Percentiles rank a stretch among this genome's conserved stretches.
These are phyloP conservation scores for Venustoraphidia nigricollis DNA, from an alignment of 2,888 invertebrate genomes.

Conservation along the genomic window DNA sequence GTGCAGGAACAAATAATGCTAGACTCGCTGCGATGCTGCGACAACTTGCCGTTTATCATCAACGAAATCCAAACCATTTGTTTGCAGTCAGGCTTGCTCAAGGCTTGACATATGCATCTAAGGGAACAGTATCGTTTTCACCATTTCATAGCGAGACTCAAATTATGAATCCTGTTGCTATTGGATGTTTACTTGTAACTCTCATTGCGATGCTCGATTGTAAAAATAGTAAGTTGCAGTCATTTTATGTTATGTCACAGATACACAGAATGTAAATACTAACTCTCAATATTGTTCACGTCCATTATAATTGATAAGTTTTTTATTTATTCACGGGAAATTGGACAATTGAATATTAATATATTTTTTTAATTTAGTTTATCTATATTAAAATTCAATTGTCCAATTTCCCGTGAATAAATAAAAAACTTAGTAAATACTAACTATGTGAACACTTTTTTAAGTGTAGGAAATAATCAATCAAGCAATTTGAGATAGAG, in stretches of 20 bases:
- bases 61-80: constrained; percentile 87
- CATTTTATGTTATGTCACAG: background rate
- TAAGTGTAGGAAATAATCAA: too few relatives aligned
- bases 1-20: constrained; percentile 74
- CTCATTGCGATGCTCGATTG: constrained; percentile 83
- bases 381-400: too few relatives aligned
- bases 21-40: constrained; percentile 91
- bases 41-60: constrained; percentile 91
- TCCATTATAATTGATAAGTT: too few relatives aligned
- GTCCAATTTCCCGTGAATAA: too few relatives aligned
- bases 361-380: too few relatives aligned
- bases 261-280: background rate
- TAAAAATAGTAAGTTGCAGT: constrained; percentile 56
- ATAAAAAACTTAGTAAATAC: too few relatives aligned
- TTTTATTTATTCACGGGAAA: too few relatives aligned
- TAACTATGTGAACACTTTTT: too few relatives aligned
- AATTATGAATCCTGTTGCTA: constrained; percentile 82
- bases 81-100: constrained; percentile 96
- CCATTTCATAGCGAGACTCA: constrained; percentile 94
- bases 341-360: too few relatives aligned
- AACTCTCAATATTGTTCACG: too few relatives aligned
- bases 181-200: constrained; percentile 84
- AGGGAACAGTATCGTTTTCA: constrained; percentile 90
- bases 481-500: too few relatives aligned
- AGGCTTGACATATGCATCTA: constrained; percentile 92